A percentile compares a stretch with the other conserved stretches of the same genome.
phyloP scores from a whole-genome alignment of 2,888 invertebrate species.

The Tridacna crocea region DNA sequence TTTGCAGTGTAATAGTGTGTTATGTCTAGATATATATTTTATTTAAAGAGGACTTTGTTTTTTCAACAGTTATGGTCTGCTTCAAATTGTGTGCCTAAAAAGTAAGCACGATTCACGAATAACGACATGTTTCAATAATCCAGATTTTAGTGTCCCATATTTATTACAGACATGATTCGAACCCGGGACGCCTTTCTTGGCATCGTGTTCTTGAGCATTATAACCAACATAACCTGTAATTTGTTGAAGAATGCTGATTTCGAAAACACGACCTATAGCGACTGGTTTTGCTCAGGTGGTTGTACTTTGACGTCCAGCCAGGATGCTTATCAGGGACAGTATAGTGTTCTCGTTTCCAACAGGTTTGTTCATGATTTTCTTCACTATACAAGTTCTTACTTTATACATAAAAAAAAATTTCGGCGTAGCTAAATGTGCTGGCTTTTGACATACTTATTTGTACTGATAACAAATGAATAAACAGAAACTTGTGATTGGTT shows the following conservation, averaged over 20 bases:
- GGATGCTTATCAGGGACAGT: conserved; percentile 21
- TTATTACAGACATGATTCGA: background rate
- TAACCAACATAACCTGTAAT: background rate
- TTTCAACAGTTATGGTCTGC: background rate
- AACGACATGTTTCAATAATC: background rate
- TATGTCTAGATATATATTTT: too few species aligned
- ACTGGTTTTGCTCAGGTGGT: conserved; percentile 18
- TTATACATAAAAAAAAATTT: background rate
- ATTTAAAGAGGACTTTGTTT: background rate
- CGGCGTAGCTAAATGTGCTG: too few species aligned
- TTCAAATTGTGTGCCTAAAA: background rate
- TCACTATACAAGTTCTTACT: background rate
- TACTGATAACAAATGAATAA: too few species aligned
- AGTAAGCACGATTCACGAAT: background rate
- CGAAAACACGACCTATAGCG: background rate
- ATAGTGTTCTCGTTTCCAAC: conserved; percentile 20
- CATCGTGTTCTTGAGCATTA: background rate
- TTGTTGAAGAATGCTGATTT: conserved; percentile 25
- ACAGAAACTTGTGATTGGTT: too few species aligned
- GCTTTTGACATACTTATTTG: too few species aligned
- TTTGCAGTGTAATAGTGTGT: too few species aligned
- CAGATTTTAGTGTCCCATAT: background rate
- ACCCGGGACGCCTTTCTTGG: background rate
- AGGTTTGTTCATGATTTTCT: conserved; percentile 6
- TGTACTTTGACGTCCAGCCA: conserved; percentile 24